Evolutionary conservation across 1,140 invertebrate species (phyloP).

Genomic region (Yoshiicerus persimilis): DNA sequence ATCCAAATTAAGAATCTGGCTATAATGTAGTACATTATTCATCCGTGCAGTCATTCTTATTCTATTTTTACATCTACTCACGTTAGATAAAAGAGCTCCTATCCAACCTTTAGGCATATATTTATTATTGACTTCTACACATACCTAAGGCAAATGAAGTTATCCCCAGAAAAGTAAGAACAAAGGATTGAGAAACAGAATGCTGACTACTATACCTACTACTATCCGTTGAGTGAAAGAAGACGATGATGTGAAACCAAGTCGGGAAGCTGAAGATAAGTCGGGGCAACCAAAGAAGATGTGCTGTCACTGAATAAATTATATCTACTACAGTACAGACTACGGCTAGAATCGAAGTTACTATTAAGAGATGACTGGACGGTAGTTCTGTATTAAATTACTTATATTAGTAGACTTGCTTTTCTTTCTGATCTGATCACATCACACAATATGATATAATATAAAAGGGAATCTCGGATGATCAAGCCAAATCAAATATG

Average conservation of each 20-base stretch:
- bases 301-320: background rate
- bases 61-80: no score
- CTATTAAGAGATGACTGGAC: background rate
- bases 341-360: background rate
- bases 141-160: no score
- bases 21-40: background rate
- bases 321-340: background rate
- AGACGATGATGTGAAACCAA: background rate
- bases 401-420: background rate
- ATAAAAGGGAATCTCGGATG: slow-evolving; percentile 5
- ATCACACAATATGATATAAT: background rate
- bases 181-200: background rate
- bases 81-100: no score
- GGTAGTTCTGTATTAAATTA: background rate
- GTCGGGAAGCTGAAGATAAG: background rate
- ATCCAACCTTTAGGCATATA: no score
- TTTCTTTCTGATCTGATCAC: background rate
- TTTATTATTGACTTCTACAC: no score
- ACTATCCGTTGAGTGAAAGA: no score
- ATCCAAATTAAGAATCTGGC: background rate
- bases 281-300: background rate
- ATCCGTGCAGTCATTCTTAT: no score
- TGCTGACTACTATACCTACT: no score
- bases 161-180: no score
- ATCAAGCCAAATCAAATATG: slow-evolving; percentile 36